phyloP scores from a whole-genome alignment of 2,888 invertebrate species.

The Papilio elwesi region DNA sequence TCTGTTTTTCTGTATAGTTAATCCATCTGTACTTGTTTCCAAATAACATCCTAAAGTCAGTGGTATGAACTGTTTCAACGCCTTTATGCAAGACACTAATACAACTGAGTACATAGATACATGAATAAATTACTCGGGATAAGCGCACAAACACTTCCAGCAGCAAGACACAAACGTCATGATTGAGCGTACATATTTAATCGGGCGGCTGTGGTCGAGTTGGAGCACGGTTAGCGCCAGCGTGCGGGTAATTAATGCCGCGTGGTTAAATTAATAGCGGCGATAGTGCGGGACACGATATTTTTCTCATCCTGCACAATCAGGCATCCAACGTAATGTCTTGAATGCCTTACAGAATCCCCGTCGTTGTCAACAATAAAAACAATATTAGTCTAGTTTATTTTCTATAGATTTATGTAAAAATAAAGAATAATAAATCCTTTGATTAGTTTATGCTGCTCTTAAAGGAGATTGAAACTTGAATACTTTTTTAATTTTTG shows the following conservation, averaged over 20 bases:
- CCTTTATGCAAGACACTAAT: conserved; percentile 2
- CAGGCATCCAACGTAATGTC: too few species aligned
- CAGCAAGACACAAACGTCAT: conserved; percentile 35
- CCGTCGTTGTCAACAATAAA: too few species aligned
- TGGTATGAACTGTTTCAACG: not conserved
- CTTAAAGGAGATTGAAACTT: too few species aligned
- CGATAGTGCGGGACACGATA: conserved; percentile 48
- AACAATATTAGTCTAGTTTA: too few species aligned
- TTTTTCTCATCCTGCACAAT: conserved; percentile 32
- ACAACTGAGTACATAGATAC: not conserved
- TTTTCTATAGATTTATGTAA: too few species aligned
- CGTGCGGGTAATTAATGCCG: conserved; percentile 74
- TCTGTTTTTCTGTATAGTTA: too few species aligned
- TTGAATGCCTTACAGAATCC: too few species aligned
- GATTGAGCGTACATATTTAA: conserved; percentile 33
- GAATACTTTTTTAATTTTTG: too few species aligned
- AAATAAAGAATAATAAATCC: too few species aligned
- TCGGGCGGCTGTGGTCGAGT: conserved; percentile 38
- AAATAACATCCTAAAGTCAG: not conserved
- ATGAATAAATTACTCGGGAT: not conserved
- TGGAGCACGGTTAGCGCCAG: conserved; percentile 55
- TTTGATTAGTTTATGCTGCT: too few species aligned
- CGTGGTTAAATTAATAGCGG: conserved; percentile 80
- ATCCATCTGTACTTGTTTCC: not conserved
- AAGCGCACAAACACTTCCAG: conserved; percentile 9